A percentile compares a stretch with the other conserved stretches of the same genome.
These are phyloP conservation scores for Pluvialis apricaria DNA, from an alignment of 2,113 vertebrate species.

Conservation along the genomic window DNA sequence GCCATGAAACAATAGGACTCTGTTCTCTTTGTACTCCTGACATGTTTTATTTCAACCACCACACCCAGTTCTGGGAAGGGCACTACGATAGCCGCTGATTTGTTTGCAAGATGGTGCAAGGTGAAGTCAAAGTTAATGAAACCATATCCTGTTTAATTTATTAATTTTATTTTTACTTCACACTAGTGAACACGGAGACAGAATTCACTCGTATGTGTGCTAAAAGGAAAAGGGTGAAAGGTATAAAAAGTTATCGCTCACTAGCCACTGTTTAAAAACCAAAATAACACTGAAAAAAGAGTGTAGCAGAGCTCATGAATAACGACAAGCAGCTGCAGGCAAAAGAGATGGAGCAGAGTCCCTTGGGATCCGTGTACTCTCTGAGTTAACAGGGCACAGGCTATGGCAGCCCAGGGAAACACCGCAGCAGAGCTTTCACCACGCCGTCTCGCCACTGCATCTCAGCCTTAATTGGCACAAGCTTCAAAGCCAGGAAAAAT, in stretches of 20 bases:
- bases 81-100: neutral
- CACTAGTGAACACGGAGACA: neutral
- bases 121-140: conserved; percentile 36
- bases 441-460: fast-evolving
- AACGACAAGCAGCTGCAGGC: neutral
- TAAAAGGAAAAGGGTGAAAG: neutral
- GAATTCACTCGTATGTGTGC: neutral
- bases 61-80: conserved; percentile 60
- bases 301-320: neutral
- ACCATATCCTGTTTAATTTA: neutral
- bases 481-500: neutral
- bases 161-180: neutral
- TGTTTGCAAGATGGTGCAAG: conserved; percentile 48
- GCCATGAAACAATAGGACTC: conserved; percentile 3
- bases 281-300: neutral
- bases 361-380: neutral
- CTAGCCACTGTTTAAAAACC: neutral
- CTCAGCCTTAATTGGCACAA: neutral
- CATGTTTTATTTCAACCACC: conserved; percentile 37
- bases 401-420: neutral
- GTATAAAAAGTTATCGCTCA: neutral
- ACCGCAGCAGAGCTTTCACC: neutral
- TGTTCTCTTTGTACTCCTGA: conserved; percentile 14
- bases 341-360: neutral
- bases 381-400: neutral